phyloP scores from a whole-genome alignment of 2,888 invertebrate species.

The Callimorpha dominula region DNA sequence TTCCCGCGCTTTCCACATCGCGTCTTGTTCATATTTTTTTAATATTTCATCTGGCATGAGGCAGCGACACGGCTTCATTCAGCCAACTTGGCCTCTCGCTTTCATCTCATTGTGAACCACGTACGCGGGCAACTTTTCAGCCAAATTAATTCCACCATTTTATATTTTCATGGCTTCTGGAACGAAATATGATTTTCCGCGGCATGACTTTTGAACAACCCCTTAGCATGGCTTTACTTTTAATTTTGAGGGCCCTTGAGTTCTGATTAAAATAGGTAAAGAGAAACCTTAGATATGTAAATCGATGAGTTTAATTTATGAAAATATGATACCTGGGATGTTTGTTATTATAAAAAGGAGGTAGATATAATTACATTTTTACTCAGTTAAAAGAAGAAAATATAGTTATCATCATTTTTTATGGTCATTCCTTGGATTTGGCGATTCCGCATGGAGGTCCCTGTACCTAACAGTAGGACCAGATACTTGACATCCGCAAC shows the following conservation, averaged over 20 bases:
- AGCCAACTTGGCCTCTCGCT: slow-evolving; percentile 78
- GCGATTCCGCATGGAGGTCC: too few relatives aligned
- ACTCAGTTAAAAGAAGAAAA: too few relatives aligned
- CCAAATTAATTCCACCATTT: slow-evolving; percentile 81
- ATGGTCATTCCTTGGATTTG: too few relatives aligned
- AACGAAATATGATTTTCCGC: slow-evolving; percentile 80
- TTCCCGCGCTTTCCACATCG: slow-evolving; percentile 49
- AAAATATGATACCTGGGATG: not conserved
- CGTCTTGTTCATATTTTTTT: slow-evolving; percentile 65
- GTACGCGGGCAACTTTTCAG: slow-evolving; percentile 76
- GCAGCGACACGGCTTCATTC: slow-evolving; percentile 78
- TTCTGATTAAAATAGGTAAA: slow-evolving; percentile 33
- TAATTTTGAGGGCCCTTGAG: slow-evolving; percentile 54
- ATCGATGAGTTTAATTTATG: slow-evolving; percentile 7
- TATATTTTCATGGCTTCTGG: slow-evolving; percentile 77
- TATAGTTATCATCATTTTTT: too few relatives aligned
- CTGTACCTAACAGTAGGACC: too few relatives aligned
- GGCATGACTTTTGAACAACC: slow-evolving; percentile 69
- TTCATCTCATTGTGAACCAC: slow-evolving; percentile 80
- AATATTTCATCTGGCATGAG: slow-evolving; percentile 76
- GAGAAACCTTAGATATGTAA: slow-evolving; percentile 35
- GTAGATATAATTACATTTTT: too few relatives aligned
- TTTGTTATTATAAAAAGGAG: not conserved
- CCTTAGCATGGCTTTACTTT: slow-evolving; percentile 70
- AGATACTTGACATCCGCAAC: too few relatives aligned